phyloP scores from a whole-genome alignment of 2,113 vertebrate species.

The Serilophus lunatus region DNA sequence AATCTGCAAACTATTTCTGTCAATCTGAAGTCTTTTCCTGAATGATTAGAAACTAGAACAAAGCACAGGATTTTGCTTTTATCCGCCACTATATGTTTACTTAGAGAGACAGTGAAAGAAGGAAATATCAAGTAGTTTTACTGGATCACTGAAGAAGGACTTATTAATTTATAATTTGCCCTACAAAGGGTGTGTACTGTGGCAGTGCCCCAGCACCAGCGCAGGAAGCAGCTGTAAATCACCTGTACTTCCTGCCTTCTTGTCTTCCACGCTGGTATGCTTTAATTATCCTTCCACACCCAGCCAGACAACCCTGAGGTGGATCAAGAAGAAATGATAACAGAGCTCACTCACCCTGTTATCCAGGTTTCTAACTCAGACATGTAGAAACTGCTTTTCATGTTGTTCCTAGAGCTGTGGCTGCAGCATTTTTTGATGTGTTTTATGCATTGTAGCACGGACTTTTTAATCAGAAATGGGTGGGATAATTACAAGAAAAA shows the following conservation, averaged over 20 bases:
- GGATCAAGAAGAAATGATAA: not conserved
- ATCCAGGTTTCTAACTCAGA: not conserved
- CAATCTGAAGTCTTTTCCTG: not conserved
- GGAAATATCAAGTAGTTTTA: not conserved
- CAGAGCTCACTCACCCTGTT: not conserved
- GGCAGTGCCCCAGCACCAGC: not conserved
- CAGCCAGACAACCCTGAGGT: not conserved
- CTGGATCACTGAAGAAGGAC: not conserved
- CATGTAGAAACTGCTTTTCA: not conserved
- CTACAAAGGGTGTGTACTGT: not conserved
- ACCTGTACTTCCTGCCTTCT: not conserved
- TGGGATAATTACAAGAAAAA: not conserved
- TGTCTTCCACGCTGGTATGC: accelerated
- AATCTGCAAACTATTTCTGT: not conserved
- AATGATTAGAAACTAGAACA: not conserved
- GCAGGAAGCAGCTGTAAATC: not conserved
- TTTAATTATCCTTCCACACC: not conserved
- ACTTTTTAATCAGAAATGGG: not conserved
- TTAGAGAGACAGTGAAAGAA: not conserved
- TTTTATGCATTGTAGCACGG: not conserved
- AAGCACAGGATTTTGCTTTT: not conserved
- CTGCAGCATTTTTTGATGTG: not conserved
- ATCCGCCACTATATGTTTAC: not conserved
- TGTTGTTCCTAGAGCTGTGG: not conserved
- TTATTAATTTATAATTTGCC: not conserved